Evolutionary conservation across 2,797 vertebrate species (phyloP), one percentile per base, ranked within the genome.

Genomic region (Sebastiscus tertius): DNA sequence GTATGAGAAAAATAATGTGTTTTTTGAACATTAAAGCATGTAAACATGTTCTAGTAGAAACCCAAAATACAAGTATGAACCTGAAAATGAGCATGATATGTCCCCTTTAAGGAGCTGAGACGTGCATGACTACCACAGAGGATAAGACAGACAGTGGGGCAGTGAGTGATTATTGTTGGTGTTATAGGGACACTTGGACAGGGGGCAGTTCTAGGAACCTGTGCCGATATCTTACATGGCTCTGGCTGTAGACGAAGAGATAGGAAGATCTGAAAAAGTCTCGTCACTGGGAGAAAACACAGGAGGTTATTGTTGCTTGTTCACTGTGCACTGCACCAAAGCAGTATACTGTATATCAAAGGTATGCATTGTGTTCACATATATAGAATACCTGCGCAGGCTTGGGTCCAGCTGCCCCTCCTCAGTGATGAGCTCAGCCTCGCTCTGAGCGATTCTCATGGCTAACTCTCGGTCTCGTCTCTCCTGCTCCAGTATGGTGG

Each of bases 361-460:
- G 4, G 12, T 20, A 8, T 72, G 55, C 4, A 10, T 13, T 13
- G 42, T 5, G 9, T 72, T 67, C n/a, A 58, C 22, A 20, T 56
- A 16, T 56, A 2, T 34, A 3, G 9, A 22, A 18, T 97, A 99
- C 99, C 99, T 99, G 93, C 98, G 97, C 74, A 99, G 94, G 5
- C 91, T 92, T 0, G 90, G 69, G 60, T 99, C 99, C 6, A 94
- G 67, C 89, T 97, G 97, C 10, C 93, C 92, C 52, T 99, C 99
- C 2, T 99, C 99, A 1, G 89, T 96, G 93, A 99, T 99, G 88
- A 99, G 98, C 85, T 99, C 99, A 0, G 98, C 95, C 74, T 99
- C 98, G 0, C 95, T 99, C 89, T 97, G 98, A 56, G 98, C 99
- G 20, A 99, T 99, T 62, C 99, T 95, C 96, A 99, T 97, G n/a